Conservation (phyloP, 2,113 vertebrate species). For the Struthio camelus region DNA sequence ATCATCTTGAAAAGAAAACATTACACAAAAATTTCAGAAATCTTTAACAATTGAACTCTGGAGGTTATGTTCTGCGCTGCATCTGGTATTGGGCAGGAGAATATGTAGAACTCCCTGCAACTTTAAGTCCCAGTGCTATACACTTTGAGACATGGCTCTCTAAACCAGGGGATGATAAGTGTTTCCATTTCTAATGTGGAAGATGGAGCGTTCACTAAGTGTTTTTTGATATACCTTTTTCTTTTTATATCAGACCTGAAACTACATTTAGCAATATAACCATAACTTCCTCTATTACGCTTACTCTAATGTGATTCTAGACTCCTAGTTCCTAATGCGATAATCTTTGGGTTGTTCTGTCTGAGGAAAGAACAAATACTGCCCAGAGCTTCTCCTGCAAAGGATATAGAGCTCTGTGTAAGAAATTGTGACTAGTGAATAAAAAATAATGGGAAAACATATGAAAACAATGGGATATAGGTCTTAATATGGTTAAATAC, state of each 20-base stretch:
- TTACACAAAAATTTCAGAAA: neutral
- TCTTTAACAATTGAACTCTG: too few species aligned
- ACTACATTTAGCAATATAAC: neutral
- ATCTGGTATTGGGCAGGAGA: neutral
- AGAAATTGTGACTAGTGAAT: neutral
- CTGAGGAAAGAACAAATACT: neutral
- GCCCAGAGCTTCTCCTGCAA: neutral
- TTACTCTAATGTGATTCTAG: neutral
- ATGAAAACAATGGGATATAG: neutral
- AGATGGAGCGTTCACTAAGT: fast-evolving
- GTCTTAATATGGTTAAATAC: neutral
- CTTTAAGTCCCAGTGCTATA: neutral
- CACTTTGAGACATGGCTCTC: neutral
- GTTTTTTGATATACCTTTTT: neutral
- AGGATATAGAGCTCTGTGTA: neutral
- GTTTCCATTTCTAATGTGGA: neutral
- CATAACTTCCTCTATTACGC: neutral
- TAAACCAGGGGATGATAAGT: neutral
- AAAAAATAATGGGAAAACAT: neutral
- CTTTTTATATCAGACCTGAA: neutral
- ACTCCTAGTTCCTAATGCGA: neutral
- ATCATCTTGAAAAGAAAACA: neutral
- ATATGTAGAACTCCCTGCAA: neutral
- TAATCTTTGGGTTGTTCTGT: neutral
- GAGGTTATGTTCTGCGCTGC: neutral